Conservation (phyloP, 2,888 invertebrate genomes). For the Lordiphosa andalusiaca region DNA sequence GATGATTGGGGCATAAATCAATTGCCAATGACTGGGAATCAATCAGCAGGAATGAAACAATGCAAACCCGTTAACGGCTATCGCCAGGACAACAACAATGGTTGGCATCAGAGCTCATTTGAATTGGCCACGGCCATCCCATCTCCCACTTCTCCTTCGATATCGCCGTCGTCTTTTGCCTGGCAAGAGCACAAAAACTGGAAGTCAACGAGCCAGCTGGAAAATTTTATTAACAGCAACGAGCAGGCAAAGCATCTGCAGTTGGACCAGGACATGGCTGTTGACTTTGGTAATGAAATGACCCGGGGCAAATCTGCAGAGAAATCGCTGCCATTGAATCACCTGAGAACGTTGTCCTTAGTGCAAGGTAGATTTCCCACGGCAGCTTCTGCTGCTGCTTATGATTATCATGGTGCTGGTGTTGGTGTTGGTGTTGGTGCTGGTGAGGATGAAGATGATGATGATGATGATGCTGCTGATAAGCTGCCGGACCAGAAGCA, state of each 20-base stretch:
- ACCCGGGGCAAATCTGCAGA: conserved; percentile 61
- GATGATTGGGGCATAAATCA: conserved; percentile 62
- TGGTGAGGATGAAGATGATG: conserved; percentile 25
- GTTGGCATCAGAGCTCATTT: conserved; percentile 50
- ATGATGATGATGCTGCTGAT: conserved; percentile 32
- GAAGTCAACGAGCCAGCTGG: conserved; percentile 54
- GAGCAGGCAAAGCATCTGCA: conserved; percentile 37
- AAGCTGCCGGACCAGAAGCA: conserved; percentile 28
- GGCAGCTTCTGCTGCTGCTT: conserved; percentile 20
- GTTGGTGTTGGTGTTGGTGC: conserved; percentile 13
- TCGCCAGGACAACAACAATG: conserved; percentile 57
- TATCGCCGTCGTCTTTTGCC: conserved; percentile 24
- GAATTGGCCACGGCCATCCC: conserved; percentile 47
- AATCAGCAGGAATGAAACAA: conserved; percentile 65
- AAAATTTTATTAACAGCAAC: conserved; percentile 68
- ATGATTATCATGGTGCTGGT: conserved; percentile 21
- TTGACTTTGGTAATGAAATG: conserved; percentile 71
- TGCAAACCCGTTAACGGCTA: conserved; percentile 41
- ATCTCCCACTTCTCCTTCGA: conserved; percentile 2
- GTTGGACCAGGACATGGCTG: conserved; percentile 42
- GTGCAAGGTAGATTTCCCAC: conserved; percentile 22
- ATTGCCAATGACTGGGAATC: conserved; percentile 64
- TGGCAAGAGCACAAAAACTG: conserved; percentile 39
- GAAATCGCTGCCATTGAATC: conserved; percentile 63
- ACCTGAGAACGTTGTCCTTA: conserved; percentile 40